Conservation (phyloP, 2,113 vertebrate genomes). For the Tragelaphus imberbis region DNA sequence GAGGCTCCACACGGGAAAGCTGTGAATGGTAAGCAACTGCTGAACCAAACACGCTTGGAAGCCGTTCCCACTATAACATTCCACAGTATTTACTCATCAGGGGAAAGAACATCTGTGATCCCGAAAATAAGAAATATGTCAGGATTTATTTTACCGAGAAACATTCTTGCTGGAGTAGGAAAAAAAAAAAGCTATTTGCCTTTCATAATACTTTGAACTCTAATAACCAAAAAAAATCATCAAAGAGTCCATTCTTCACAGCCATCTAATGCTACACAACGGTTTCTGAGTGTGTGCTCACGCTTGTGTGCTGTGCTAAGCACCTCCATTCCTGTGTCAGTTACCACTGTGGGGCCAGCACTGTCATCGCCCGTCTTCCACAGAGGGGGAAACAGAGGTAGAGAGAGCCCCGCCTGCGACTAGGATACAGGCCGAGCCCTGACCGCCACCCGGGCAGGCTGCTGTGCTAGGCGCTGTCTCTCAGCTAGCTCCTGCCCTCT, state of each 20-base stretch:
- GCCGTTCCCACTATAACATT: slow-evolving; percentile 71
- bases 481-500: neutral
- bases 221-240: slow-evolving; percentile 28
- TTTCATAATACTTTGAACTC: slow-evolving; percentile 26
- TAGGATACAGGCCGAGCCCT: neutral
- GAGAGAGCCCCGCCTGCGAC: neutral
- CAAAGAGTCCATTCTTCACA: neutral
- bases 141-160: slow-evolving; percentile 43
- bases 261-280: neutral
- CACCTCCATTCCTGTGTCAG: neutral
- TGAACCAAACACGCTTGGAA: slow-evolving; percentile 66
- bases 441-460: neutral
- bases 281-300: neutral
- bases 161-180: neutral
- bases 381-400: neutral
- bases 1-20: slow-evolving; percentile 50
- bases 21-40: slow-evolving; percentile 61
- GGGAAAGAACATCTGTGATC: slow-evolving; percentile 79
- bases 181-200: neutral
- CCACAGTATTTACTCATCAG: slow-evolving; percentile 77
- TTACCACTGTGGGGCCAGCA: neutral
- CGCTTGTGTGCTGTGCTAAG: neutral
- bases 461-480: neutral
- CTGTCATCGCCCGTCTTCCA: neutral
- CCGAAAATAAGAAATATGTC: slow-evolving; percentile 43